Base-by-base conservation (phyloP, 2,888 invertebrate species). In the Sarcophaga carnaria region DNA sequence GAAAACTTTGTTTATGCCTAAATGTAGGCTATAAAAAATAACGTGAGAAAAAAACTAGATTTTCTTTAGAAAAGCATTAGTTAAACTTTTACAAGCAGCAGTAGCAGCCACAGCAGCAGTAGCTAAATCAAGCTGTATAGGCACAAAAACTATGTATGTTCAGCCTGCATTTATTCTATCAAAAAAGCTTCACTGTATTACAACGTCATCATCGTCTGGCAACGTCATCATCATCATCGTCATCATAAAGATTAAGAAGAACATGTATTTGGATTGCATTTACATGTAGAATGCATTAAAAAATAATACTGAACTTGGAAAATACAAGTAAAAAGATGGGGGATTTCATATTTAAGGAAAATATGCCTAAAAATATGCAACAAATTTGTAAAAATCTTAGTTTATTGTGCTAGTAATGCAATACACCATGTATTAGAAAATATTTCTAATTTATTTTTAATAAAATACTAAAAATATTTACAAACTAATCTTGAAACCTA, bases 21-120 rank as follows among this genome's bases (percentile, higher is more conserved):
- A 86, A 83, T 80, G 1, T 86, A 72, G 70, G 86, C 82, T 79
- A 66, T 22, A 72, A 25, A 60, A 49, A 54, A 81, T 3, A n/a
- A 71, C 20, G 71, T 27, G 25, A 59, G 25, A 72, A 20, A 66
- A 62, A 11, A 66, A 62, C 45, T 60, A 6, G 37, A 37, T 37
- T 37, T 37, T 59, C 17, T 70, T 62, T 76, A 69, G 25, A 49
- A 60, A 5, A 47, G 10, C 25, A 60, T 45, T 22, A 37, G 37
- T 45, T 54, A 66, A 10, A 47, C 20, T 14, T 64, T 64, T 63
- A 76, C 11, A n/a, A n/a, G 37, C 37, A 37, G 37, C 37, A 10
- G 10, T 37, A 37, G 37, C 37, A 37, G 37, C 37, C 8, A 37
- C 70, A 63, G n/a, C 63, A 27, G 47, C 20, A 63, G 54, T 27